Percentiles rank a stretch among this genome's conserved stretches.
Evolutionary conservation across 2,113 vertebrate genomes (phyloP).

Genomic region (Pluvialis apricaria): DNA sequence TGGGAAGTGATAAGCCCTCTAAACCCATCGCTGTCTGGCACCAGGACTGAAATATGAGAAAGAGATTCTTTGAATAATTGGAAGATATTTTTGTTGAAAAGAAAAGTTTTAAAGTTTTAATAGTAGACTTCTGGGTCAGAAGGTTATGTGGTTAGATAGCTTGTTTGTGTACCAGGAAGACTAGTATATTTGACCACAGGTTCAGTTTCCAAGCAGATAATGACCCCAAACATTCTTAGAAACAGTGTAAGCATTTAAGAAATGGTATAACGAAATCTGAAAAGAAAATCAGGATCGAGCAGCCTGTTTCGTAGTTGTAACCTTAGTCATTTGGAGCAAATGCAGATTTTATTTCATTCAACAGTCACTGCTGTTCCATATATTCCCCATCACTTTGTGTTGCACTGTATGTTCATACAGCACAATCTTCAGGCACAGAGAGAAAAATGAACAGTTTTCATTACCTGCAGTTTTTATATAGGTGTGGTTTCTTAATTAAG

Average conservation of each 20-base stretch:
- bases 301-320: not conserved
- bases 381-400: not conserved
- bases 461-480: not conserved
- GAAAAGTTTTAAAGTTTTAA: not conserved
- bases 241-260: not conserved
- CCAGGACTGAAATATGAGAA: not conserved
- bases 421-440: not conserved
- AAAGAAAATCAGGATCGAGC: not conserved
- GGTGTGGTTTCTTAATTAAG: constrained; percentile 35
- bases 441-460: not conserved
- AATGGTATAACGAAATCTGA: not conserved
- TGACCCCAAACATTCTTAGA: not conserved
- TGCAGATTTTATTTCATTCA: constrained; percentile 29
- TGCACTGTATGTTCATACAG: not conserved
- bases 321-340: constrained; percentile 22
- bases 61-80: not conserved
- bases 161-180: not conserved
- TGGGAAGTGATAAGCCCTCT: constrained; percentile 37
- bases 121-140: not conserved
- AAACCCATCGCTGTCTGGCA: constrained; percentile 17
- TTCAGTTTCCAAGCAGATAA: not conserved
- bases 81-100: not conserved
- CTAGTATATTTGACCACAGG: not conserved
- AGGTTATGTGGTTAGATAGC: not conserved
- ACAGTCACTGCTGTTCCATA: not conserved